Evolutionary conservation across 1,140 invertebrate species (phyloP), one percentile per base, ranked within the genome.

Genomic region (Calliopsis andreniformis): DNA sequence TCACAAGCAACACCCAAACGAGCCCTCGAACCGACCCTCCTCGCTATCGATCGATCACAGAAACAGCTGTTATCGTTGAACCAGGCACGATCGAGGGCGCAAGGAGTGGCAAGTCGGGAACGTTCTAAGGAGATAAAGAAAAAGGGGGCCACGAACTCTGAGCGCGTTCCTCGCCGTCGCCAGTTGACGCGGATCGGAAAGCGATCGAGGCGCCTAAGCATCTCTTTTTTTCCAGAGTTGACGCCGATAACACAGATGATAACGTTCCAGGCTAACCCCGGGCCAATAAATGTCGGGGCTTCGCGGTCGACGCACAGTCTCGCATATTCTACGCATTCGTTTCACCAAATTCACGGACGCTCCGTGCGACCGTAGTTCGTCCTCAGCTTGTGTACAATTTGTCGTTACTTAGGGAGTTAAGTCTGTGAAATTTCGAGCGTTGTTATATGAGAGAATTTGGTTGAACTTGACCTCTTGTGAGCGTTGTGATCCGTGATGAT

Each of bases 281-380:
- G 73, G 72, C 79, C 78, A 87, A 88, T 88, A 87, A 82, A 86
- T 88, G 72, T 59, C 18, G 83, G 45, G 78, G 87, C 86, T 88
- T 87, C 87, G 86, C 76, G 76, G 83, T 76, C 67, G 51, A 43
- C 28, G 51, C 35, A 39, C 35, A 39, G 62, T 59, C n/a, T n/a
- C 85, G 67, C 85, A 87, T 59, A 78, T 18, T 81, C 79, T 76
- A 68, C 63, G 82, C 76, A 61, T 18, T 64, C 70, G 30, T 64
- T 82, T 68, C 67, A 67, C 56, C 42, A 78, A 59, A 78, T 71
- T 76, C 53, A 42, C n/a, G n/a, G n/a, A n/a, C n/a, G n/a, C n/a
- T n/a, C n/a, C n/a, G n/a, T n/a, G n/a, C n/a, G n/a, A n/a, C n/a
- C n/a, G n/a, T n/a, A n/a, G n/a, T n/a, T n/a, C n/a, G n/a, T n/a